Evolutionary conservation across 2,888 invertebrate species (phyloP).

Genomic region (Plebejus melissa): DNA sequence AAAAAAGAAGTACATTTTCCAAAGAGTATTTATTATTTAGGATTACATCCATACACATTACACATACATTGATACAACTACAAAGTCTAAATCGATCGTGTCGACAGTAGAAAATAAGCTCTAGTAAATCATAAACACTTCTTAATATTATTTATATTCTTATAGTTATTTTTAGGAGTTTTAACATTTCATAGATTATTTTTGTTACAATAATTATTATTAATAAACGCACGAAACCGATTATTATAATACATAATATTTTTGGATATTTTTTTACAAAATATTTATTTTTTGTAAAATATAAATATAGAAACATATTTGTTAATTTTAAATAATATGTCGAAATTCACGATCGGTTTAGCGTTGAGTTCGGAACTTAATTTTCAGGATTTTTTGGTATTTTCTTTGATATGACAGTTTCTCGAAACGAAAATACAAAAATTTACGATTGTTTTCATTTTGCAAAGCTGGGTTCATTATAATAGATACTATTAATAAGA

Average conservation of each 20-base stretch:
- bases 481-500: no score
- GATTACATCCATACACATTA: constrained; percentile 36
- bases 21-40: constrained; percentile 35
- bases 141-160: background rate
- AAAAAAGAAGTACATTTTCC: constrained; percentile 25
- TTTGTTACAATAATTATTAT: background rate
- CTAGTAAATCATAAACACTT: background rate
- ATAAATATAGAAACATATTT: background rate
- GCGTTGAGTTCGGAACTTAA: constrained; percentile 8
- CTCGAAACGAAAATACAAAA: no score
- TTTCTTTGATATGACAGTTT: background rate
- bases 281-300: background rate
- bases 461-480: no score
- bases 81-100: constrained; percentile 23
- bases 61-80: constrained; percentile 16
- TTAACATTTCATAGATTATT: background rate
- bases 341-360: constrained; percentile 23
- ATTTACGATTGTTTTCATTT: no score
- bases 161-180: background rate
- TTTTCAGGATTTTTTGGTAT: background rate
- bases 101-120: constrained; percentile 8
- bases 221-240: background rate
- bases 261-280: background rate
- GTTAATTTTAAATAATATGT: constrained; percentile 13
- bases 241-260: background rate